Evolutionary conservation across 2,888 invertebrate genomes (phyloP), one percentile per base, ranked within the genome.

Genomic region (Panorpa germanica): DNA sequence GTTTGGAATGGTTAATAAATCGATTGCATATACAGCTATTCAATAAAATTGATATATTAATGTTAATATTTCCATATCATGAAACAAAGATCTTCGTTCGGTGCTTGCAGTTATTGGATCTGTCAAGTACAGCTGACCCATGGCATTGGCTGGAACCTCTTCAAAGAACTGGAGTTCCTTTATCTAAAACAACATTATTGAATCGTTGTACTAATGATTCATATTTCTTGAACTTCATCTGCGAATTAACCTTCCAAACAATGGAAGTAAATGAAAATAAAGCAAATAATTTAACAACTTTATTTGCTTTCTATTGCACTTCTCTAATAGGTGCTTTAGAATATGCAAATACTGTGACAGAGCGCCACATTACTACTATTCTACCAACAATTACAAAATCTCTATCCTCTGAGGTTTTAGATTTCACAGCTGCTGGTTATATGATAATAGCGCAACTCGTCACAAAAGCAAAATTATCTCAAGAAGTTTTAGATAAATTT

Each of bases 1-100:
- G 88, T 3, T 51, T 98, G 26, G 98, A 98, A 59, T 98, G 95
- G 95, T 62, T 98, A 3, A 70, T 96, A 25, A 70, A 83, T 44
- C 69, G 91, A 40, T 93, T 77, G 48, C 71, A 76, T 39, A 76
- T 96, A 35, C 81, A 96, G 43, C 65, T 78, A 31, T 95, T 78
- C 52, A 95, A 95, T 47, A 68, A 70, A 32, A 73, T 83, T 45
- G 71, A 73, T 1, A 59, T 95, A 22, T 58, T 96, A 43, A 61
- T 73, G 35, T 58, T 85, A 6, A 76, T 85, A 32, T 52, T 98
- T 31, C 95, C 96, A 0, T 95, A 90, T 49, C 90, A 95, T 51
- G 85, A 90, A 44, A 85, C 88, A 1, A 77, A 78, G 39, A 74
- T 83, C 37, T 98, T 95, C 56, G 72, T 82, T 0, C 55, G 70